phyloP scores from a whole-genome alignment of 2,113 vertebrate genomes.

The Marmota monax region DNA sequence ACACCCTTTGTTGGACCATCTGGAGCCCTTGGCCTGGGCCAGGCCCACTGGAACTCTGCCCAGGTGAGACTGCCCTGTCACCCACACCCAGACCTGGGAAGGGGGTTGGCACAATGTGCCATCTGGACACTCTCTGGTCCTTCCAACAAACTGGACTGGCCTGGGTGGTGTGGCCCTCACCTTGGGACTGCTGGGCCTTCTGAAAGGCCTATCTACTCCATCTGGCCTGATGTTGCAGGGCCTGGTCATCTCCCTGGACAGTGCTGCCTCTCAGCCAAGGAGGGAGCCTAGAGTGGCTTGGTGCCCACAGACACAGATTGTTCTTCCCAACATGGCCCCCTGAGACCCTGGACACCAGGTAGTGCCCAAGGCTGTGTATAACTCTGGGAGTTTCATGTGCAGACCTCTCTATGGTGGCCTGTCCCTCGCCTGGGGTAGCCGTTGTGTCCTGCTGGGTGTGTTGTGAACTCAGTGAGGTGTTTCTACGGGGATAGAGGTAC shows the following conservation, averaged over 20 bases:
- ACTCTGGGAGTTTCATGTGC: neutral
- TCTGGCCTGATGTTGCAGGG: rapidly evolving
- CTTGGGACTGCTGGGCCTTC: no score
- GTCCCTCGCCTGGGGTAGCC: rapidly evolving
- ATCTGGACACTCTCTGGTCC: rapidly evolving
- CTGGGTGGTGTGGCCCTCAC: neutral
- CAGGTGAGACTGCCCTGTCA: neutral
- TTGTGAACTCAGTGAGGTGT: rapidly evolving
- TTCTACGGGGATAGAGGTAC: no score
- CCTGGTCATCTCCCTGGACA: neutral
- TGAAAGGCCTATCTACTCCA: neutral
- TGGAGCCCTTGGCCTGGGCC: neutral
- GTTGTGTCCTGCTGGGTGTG: rapidly evolving
- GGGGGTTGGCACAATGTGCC: rapidly evolving
- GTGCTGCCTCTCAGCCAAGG: neutral
- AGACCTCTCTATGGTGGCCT: rapidly evolving
- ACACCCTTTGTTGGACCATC: rapidly evolving
- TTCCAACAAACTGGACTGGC: rapidly evolving
- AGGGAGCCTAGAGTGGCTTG: neutral
- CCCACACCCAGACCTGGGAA: no score
- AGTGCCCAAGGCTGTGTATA: rapidly evolving
- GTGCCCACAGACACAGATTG: neutral
- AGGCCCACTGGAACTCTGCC: neutral
- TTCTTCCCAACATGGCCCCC: neutral
- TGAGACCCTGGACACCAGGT: rapidly evolving